phyloP scores from a whole-genome alignment of 2,113 vertebrate species.

The Cyphomyrus plagiostoma region DNA sequence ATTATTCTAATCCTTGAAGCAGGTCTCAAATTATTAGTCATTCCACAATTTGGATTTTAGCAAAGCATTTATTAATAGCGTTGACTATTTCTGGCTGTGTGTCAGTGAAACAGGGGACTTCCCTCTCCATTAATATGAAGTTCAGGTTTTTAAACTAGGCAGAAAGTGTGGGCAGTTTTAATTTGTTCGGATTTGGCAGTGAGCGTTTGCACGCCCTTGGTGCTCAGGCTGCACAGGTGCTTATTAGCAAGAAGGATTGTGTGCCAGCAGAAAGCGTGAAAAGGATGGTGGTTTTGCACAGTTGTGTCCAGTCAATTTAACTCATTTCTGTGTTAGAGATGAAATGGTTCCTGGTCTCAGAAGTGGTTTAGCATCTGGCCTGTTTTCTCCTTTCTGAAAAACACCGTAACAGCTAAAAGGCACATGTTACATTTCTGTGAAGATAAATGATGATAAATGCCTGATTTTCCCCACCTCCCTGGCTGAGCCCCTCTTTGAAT shows the following conservation, averaged over 20 bases:
- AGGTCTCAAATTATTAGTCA: background rate
- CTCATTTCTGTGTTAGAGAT: background rate
- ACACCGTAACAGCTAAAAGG: background rate
- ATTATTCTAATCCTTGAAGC: conserved; percentile 8
- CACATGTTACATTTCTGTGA: background rate
- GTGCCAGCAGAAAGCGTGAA: background rate
- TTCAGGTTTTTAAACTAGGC: background rate
- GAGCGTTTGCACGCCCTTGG: background rate
- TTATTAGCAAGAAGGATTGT: background rate
- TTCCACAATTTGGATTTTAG: conserved; percentile 1
- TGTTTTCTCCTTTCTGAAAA: background rate
- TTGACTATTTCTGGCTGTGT: background rate
- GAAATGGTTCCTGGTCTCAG: background rate
- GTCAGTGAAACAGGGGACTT: background rate
- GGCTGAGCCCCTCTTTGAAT: background rate
- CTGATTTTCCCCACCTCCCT: background rate
- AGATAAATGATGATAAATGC: background rate
- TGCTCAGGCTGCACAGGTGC: background rate
- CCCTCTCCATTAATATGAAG: background rate
- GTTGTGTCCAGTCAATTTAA: background rate
- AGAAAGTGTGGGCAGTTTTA: background rate
- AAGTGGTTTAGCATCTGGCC: background rate
- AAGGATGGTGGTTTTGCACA: background rate
- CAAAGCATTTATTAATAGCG: background rate
- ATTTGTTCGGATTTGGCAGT: background rate